Evolutionary conservation across 2,797 vertebrate genomes (phyloP).

Genomic region (Cirrhinus molitorella): DNA sequence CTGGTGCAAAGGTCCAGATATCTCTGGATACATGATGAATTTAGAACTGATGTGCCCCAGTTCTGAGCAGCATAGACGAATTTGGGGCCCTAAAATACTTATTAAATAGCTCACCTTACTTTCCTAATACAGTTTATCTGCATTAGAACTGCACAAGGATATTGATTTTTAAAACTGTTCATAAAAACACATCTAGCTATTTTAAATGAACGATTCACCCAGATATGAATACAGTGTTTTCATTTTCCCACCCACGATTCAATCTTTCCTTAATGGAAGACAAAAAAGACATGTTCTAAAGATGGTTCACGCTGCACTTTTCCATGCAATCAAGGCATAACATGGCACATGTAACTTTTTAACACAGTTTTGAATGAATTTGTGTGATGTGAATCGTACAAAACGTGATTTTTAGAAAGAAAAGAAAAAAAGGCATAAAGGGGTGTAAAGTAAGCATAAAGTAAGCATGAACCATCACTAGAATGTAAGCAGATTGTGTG

Average conservation of each 20-base stretch:
- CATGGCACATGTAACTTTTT: no score
- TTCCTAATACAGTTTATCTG: not conserved
- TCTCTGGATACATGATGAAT: constrained; percentile 44
- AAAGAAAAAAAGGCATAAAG: no score
- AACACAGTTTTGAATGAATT: not conserved
- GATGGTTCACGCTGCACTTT: not conserved
- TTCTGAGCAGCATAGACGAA: constrained; percentile 8
- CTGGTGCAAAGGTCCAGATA: constrained; percentile 48
- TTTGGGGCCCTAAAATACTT: constrained; percentile 34
- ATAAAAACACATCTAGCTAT: not conserved
- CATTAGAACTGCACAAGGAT: not conserved
- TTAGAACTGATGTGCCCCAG: constrained; percentile 42
- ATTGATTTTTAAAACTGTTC: not conserved
- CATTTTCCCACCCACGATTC: not conserved
- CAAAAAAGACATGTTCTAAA: not conserved
- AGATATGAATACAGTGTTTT: not conserved
- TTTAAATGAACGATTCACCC: not conserved
- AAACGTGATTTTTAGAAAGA: not conserved
- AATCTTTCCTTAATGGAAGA: not conserved
- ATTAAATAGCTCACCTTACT: constrained; percentile 32
- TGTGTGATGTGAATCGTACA: not conserved
- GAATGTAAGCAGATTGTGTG: no score
- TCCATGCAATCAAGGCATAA: not conserved
- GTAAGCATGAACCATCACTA: no score
- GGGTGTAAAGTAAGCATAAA: no score